phyloP scores from a whole-genome alignment of 2,113 vertebrate genomes.

The Calyptommatus sinebrachiatus region DNA sequence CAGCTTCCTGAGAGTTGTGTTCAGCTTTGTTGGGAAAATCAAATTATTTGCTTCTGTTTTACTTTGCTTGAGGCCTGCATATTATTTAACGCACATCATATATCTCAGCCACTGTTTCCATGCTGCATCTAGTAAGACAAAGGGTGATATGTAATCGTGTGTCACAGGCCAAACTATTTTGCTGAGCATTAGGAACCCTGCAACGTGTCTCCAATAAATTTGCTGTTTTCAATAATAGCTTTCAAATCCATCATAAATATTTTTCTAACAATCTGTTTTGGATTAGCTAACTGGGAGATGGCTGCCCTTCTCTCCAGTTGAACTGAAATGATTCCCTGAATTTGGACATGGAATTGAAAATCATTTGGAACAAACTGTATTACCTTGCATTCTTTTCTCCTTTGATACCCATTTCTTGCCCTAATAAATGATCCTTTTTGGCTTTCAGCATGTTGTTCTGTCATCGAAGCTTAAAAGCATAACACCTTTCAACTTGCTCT shows the following conservation, averaged over 20 bases:
- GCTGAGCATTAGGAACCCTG: neutral
- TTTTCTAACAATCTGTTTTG: constrained; percentile 50
- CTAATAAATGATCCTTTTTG: neutral
- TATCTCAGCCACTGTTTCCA: neutral
- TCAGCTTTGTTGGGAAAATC: neutral
- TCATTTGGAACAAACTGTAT: neutral
- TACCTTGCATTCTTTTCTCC: neutral
- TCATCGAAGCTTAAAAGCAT: neutral
- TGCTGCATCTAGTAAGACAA: neutral
- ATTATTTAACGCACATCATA: neutral
- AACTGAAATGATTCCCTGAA: constrained; percentile 38
- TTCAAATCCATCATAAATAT: constrained; percentile 49
- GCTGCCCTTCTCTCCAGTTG: constrained; percentile 33
- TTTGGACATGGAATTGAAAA: constrained; percentile 25
- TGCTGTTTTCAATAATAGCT: constrained; percentile 22
- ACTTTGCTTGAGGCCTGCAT: accelerated
- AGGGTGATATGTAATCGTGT: neutral
- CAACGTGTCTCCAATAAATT: constrained; percentile 41
- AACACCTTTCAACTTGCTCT: neutral
- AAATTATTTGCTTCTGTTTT: neutral
- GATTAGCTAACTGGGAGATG: constrained; percentile 39
- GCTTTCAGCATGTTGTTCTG: accelerated
- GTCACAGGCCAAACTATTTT: neutral
- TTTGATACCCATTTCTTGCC: neutral
- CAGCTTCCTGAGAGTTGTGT: neutral